Evolutionary conservation across 2,113 vertebrate genomes (phyloP), one percentile per base, ranked within the genome.

Genomic region (Jaculus jaculus): DNA sequence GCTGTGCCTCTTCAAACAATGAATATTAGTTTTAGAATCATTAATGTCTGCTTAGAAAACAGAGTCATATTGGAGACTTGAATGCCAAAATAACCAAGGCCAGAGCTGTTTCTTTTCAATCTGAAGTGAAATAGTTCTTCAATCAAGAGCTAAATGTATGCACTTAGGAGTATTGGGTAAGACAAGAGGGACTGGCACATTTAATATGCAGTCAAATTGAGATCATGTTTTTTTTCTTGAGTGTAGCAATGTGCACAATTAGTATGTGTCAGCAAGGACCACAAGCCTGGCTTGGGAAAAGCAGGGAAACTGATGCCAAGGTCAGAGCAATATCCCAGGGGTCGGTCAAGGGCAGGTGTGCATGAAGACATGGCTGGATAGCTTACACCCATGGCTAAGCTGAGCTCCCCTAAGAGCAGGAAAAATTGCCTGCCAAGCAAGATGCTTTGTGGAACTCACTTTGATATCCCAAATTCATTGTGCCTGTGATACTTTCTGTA

Each of bases 11-110:
- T 99, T 99, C 99, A 99, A 99, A 99, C 99, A 99, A 99, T 99
- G 99, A 99, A 99, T 99, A 99, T 99, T 99, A 99, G 99, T 99
- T 99, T 99, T 99, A 99, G 99, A 99, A 99, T 99, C 99, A 99
- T 99, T 99, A 99, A 99, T 98, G 99, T 99, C 99, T 99, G 98
- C 98, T 98, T 99, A 99, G 99, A 99, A 99, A 99, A 99, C 98
- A 99, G 98, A 99, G 98, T 99, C 98, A 98, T 99, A 99, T 98
- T 98, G 98, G 98, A 98, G 98, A 98, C 97, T 98, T 98, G 97
- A 98, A 99, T 99, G 98, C 98, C 98, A 98, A 98, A 98, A 98
- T 97, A 98, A 98, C 97, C 97, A 97, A 98, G 97, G 96, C 98
- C 97, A 97, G 97, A 86, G 98, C 98, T 98, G 97, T 98, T 99